Evolutionary conservation across 53 echinoderm and acorn worm species (phyloP).

Genomic region (Patiria pectinifera): DNA sequence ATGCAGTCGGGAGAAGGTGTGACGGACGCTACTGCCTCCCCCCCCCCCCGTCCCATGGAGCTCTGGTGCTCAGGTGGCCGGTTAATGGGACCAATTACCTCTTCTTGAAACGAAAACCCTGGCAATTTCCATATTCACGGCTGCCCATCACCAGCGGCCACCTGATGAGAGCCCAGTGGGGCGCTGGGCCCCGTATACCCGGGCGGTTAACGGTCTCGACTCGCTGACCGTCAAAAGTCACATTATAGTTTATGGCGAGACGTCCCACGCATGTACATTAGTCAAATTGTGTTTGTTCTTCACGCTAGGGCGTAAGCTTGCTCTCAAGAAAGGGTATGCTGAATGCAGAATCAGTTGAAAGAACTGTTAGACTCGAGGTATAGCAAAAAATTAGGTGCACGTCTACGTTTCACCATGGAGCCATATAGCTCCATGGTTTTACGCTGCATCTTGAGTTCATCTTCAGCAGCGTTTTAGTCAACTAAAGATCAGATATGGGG

Average conservation of each 20-base stretch:
- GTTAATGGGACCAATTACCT: slow-evolving; percentile 63
- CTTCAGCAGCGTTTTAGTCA: too few relatives aligned
- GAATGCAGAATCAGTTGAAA: background rate
- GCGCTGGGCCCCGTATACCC: slow-evolving; percentile 8
- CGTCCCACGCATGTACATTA: slow-evolving; percentile 18
- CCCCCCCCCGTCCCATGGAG: slow-evolving; percentile 2
- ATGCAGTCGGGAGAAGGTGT: slow-evolving; percentile 28
- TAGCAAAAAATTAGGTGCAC: too few relatives aligned
- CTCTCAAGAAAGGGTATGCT: background rate
- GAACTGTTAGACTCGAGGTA: background rate
- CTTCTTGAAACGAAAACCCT: slow-evolving; percentile 13
- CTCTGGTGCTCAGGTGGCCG: slow-evolving; percentile 54
- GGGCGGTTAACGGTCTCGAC: slow-evolving; percentile 43
- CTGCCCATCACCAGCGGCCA: slow-evolving; percentile 25
- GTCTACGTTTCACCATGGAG: too few relatives aligned
- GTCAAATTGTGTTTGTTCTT: background rate
- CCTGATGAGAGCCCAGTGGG: slow-evolving; percentile 49
- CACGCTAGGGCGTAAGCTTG: background rate
- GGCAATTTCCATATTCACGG: slow-evolving; percentile 63
- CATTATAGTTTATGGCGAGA: background rate
- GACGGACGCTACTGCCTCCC: background rate
- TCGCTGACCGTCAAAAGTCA: background rate
- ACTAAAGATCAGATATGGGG: too few relatives aligned
- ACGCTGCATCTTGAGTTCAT: too few relatives aligned
- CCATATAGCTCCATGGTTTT: too few relatives aligned